Conservation (phyloP, 2,113 vertebrate species). For the Pithys albifrons region DNA sequence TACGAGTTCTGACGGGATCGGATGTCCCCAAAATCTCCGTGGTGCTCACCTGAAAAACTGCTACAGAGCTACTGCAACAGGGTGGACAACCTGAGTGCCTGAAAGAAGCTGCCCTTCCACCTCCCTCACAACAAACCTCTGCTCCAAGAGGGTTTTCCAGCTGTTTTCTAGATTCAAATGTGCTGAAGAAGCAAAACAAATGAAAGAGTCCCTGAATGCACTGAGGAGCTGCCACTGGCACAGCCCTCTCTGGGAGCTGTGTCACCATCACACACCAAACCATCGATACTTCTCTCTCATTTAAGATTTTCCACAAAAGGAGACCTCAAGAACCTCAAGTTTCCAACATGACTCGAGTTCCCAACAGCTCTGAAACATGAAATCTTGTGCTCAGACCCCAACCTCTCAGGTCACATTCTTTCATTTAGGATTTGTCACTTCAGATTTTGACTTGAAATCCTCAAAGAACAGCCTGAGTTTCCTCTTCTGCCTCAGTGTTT, state of each 20-base stretch:
- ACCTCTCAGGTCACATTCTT: neutral
- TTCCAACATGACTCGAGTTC: neutral
- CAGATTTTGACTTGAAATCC: neutral
- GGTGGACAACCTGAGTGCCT: neutral
- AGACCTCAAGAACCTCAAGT: neutral
- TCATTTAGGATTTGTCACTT: neutral
- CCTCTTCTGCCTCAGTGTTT: neutral
- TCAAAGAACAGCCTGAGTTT: neutral
- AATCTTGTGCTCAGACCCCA: neutral
- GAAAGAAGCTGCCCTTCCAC: neutral
- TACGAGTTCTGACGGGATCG: too few relatives aligned
- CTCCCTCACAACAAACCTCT: neutral
- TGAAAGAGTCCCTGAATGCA: neutral
- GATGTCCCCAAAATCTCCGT: too few relatives aligned
- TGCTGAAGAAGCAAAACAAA: neutral
- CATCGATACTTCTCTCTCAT: neutral
- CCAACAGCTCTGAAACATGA: accelerated
- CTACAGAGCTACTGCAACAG: neutral
- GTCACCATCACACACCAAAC: neutral
- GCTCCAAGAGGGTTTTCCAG: neutral
- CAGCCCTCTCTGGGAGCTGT: neutral
- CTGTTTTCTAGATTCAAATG: neutral
- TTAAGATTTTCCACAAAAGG: neutral
- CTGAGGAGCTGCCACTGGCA: neutral
- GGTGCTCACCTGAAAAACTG: neutral